A percentile compares a stretch with the other conserved stretches of the same genome.
Conservation (phyloP, 2,888 invertebrate genomes). For the Octonoba sinensis region DNA sequence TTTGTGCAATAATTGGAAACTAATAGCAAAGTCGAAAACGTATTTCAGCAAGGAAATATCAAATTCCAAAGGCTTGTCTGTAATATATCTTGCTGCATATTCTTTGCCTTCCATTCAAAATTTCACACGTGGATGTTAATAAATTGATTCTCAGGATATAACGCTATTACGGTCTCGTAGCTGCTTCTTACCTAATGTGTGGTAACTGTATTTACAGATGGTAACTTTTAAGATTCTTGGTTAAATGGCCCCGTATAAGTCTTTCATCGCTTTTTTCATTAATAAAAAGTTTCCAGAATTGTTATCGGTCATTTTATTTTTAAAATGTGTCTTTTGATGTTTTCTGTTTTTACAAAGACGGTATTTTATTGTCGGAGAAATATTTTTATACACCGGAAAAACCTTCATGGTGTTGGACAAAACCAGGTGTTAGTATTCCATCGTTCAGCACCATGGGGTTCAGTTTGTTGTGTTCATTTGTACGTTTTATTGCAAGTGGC, state of each 20-base stretch:
- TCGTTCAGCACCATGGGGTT: constrained; percentile 34
- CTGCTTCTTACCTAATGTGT: constrained; percentile 33
- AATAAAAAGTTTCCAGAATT: constrained; percentile 55
- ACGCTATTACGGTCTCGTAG: constrained; percentile 43
- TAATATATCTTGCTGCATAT: too few species aligned
- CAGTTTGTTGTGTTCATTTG: constrained; percentile 60
- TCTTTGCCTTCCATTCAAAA: too few species aligned
- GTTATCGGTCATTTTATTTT: constrained; percentile 58
- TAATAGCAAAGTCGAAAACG: too few species aligned
- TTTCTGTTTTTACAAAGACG: constrained; percentile 62
- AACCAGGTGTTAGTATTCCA: constrained; percentile 64
- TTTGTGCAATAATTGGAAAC: too few species aligned
- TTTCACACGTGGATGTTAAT: too few species aligned
- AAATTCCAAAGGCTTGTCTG: too few species aligned
- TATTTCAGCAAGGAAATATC: too few species aligned
- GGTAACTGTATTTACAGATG: too few species aligned
- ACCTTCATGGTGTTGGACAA: constrained; percentile 42
- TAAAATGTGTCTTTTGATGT: constrained; percentile 62
- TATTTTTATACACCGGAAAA: constrained; percentile 59
- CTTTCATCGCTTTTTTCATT: constrained; percentile 59
- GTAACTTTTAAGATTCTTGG: constrained; percentile 41
- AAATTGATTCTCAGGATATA: constrained; percentile 38
- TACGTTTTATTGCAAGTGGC: constrained; percentile 50
- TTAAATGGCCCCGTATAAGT: constrained; percentile 39
- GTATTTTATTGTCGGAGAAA: constrained; percentile 61